Percentiles rank a stretch among this genome's conserved stretches.
Conservation (phyloP, 2,113 vertebrate species). For the Orthonyx spaldingii region DNA sequence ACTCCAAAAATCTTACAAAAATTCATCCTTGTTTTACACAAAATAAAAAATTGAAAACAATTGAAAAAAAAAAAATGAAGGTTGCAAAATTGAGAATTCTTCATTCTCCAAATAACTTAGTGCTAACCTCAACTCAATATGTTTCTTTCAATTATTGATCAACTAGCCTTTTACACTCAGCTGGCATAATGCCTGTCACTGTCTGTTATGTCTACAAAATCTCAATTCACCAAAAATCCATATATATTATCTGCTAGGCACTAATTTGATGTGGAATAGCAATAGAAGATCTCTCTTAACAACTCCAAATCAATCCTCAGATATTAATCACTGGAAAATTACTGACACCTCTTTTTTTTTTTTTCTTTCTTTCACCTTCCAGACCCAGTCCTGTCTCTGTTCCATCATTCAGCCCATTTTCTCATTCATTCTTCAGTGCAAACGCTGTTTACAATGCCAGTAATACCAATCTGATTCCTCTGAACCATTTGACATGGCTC, state of each 20-base stretch:
- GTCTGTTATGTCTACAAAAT: neutral
- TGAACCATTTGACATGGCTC: neutral
- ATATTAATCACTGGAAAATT: neutral
- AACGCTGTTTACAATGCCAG: neutral
- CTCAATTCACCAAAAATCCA: neutral
- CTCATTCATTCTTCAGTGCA: neutral
- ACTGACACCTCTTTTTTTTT: neutral
- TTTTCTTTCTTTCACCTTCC: neutral
- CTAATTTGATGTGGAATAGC: neutral
- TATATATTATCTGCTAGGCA: neutral
- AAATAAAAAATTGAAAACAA: neutral
- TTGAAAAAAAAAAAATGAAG: neutral
- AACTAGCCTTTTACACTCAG: neutral
- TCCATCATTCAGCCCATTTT: neutral
- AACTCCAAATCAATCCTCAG: neutral
- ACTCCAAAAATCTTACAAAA: neutral
- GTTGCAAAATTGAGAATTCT: neutral
- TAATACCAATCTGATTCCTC: neutral
- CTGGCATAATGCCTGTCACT: neutral
- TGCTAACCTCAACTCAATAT: neutral
- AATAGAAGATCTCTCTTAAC: neutral
- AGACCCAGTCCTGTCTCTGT: neutral
- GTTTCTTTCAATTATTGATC: slow-evolving; percentile 24
- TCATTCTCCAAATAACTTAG: neutral
- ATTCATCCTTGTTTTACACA: neutral